Evolutionary conservation across 2,113 vertebrate genomes (phyloP), one percentile per base, ranked within the genome.

Genomic region (Platichthys flesus): DNA sequence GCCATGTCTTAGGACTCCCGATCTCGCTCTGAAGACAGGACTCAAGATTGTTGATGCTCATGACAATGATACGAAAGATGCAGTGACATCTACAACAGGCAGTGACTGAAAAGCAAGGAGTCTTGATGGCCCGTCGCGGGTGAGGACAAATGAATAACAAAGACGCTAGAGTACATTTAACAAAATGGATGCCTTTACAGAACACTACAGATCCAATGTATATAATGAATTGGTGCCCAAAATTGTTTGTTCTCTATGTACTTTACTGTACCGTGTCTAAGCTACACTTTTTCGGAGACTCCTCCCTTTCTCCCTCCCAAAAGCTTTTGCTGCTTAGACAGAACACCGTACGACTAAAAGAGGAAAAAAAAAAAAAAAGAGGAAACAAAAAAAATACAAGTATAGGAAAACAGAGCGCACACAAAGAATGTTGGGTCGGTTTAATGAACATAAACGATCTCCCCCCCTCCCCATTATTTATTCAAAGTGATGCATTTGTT

Each of bases 171-270:
- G 87, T 86, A 92, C 90, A 89, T 90, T 92, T 90, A 91, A 92
- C 89, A 90, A 94, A 94, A 94, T 92, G 93, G 93, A 95, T 95
- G 95, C 94, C 95, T 95, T 95, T 95, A 94, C 91, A 94, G 93
- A 95, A 94, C 92, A 91, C 81, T 91, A 92, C 92, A 93, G 88
- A 94, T 91, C 85, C 92, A 86, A 92, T 95, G 94, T 95, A 95
- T 91, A 95, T 95, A 95, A 91, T 84, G 86, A 94, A 92, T 93
- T 62, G 90, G 94, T 95, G 94, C 94, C 94, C 94, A 93, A 90
- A 94, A 86, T 92, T 90, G 90, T 95, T 94, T 93, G 93, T 95
- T 94, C 94, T 92, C 82, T 94, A 93, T 95, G 94, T 95, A 94
- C 93, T 94, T 92, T 91, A 92, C 71, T 92, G 93, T 95, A 92